Base-by-base conservation (phyloP, 2,888 invertebrate genomes). In the Eulithis prunata region DNA sequence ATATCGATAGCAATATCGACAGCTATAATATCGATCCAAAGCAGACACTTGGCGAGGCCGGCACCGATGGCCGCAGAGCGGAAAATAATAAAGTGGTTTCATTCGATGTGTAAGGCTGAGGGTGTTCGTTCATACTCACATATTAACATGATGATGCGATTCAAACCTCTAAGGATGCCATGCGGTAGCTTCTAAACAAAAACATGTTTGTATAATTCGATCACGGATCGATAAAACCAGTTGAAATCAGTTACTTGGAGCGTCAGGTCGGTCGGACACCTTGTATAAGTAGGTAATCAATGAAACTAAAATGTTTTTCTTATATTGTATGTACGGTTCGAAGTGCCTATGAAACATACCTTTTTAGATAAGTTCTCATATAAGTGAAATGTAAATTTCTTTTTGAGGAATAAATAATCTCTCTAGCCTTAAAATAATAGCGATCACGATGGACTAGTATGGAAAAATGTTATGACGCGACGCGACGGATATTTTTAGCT, bases 41-140 rank as follows among this genome's bases (percentile, higher is more conserved):
- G 68, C 54, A 70, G 72, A 70, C 70, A 70, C 66, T 67, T 69
- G 63, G 64, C 66, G 60, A 52, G 59, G 62, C 62, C 71, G 62
- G 56, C 58, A 64, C 52, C 69, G 68, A 65, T 67, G 69, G 58
- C 68, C 70, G 73, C 74, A 77, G 74, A 80, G 78, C 74, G 75
- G 74, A 72, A 77, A 76, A 78, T 80, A 81, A 80, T 80, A 78
- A 81, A 75, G 60, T 56, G 32, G n/a, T 52, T 46, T 46, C 43
- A 60, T 55, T 57, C 45, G 51, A 52, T 43, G 46, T 53, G 57
- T 21, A 21, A 21, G 21, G 21, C 21, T 21, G 53, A 52, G 57
- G 57, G 47, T 53, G 47, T 46, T 63, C 21, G 41, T 53, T 63
- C 45, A 57, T 43, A 57, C 47, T 63, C 45, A 57, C 51, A 57